Evolutionary conservation across 2,113 vertebrate species (phyloP), one percentile per base, ranked within the genome.

Genomic region (Aleadryas rufinucha): DNA sequence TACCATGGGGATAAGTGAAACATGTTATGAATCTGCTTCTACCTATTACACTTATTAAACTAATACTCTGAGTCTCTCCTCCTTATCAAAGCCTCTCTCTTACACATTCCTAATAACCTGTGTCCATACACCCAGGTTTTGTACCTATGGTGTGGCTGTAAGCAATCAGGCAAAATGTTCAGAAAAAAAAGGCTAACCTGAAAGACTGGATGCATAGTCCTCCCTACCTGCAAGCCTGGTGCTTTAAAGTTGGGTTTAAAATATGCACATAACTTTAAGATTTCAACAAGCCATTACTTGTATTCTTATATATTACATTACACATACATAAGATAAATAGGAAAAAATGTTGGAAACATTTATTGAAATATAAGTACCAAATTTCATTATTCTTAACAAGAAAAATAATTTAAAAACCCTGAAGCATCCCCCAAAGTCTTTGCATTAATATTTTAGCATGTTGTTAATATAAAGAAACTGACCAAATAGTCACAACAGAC

Each of bases 21-120:
- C 7, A 30, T 0, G 0, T 14, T 57, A 5, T 52, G 11, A 41
- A 21, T 74, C 56, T 90, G 22, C 17, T 21, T 77, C 5, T 47
- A 26, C 30, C 7, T 37, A 3, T 53, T 27, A n/a, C 31, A 26
- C 18, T 6, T 59, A 3, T 19, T 21, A 54, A 6, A 10, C 23
- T 68, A 39, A 41, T 49, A 35, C 11, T 79, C 42, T 33, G 27
- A 49, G 9, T 72, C 19, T 71, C n/a, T 83, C 37, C 14, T 10
- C 33, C 19, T 45, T 68, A 41, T 19, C 13, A 70, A 70, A 86
- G 11, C 12, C 8, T 42, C 16, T 13, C 33, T 60, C 87, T 92
- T 35, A 28, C 12, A 42, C 7, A 33, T 24, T 61, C 9, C 28
- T 39, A 24, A 57, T 42, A 92, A 56, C 4, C 16, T 35, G 16